Conservation (phyloP, 2,797 vertebrate genomes). For the Protosalanx chinensis region DNA sequence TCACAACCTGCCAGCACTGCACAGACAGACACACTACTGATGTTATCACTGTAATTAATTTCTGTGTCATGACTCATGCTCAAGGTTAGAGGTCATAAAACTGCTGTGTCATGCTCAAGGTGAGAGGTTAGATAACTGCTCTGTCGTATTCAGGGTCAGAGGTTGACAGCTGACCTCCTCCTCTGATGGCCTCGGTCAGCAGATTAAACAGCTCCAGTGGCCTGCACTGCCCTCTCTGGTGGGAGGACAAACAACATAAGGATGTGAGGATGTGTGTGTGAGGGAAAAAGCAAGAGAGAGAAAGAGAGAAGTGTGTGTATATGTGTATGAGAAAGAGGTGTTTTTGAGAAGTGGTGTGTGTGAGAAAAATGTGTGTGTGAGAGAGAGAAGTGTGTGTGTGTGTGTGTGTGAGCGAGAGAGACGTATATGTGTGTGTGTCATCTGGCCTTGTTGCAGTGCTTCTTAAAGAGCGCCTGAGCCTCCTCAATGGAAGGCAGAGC, state of each 20-base stretch:
- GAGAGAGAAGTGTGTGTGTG: neutral
- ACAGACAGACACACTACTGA: neutral
- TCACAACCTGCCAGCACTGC: constrained; percentile 69
- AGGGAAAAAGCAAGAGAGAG: too few relatives aligned
- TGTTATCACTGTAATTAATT: neutral
- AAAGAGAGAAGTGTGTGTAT: neutral
- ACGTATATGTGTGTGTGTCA: neutral
- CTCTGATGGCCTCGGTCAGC: constrained; percentile 62
- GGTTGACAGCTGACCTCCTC: constrained; percentile 58
- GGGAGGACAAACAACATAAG: constrained; percentile 18
- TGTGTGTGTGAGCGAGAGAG: too few relatives aligned
- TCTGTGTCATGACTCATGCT: neutral
- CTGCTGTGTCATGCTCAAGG: neutral
- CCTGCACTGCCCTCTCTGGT: constrained; percentile 54
- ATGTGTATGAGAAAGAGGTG: neutral
- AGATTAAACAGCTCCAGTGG: constrained; percentile 60
- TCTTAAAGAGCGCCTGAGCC: constrained; percentile 51
- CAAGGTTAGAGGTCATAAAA: neutral
- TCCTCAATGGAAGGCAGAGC: constrained; percentile 53
- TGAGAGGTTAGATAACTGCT: neutral
- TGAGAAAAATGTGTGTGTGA: neutral
- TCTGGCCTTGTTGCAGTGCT: constrained; percentile 65
- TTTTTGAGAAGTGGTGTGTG: too few relatives aligned
- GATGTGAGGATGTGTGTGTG: neutral
- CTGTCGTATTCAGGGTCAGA: neutral